Evolutionary conservation across 1,140 invertebrate species (phyloP).

Genomic region (Pissodes strobi): DNA sequence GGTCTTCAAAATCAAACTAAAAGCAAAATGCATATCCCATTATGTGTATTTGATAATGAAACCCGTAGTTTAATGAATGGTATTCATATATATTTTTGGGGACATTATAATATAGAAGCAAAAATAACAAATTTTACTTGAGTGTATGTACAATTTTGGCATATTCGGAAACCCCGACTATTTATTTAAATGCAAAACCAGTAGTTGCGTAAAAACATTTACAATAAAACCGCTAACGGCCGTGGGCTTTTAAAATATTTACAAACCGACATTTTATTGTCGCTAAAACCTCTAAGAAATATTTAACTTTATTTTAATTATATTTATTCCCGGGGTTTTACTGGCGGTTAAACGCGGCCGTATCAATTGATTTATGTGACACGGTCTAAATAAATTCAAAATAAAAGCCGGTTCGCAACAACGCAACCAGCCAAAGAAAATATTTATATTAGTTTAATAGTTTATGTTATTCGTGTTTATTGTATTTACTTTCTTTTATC

Average conservation of each 20-base stretch:
- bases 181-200: background rate
- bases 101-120: too few species aligned
- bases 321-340: constrained; percentile 14
- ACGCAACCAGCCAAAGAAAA: constrained; percentile 4
- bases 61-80: too few species aligned
- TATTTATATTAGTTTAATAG: constrained; percentile 25
- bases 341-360: constrained; percentile 8
- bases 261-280: constrained; percentile 18
- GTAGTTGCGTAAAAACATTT: constrained; percentile 4
- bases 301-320: background rate
- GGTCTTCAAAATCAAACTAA: too few species aligned
- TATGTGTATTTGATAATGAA: too few species aligned
- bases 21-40: too few species aligned
- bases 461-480: constrained; percentile 21
- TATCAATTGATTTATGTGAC: constrained; percentile 28
- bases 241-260: constrained; percentile 3
- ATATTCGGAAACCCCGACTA: too few species aligned
- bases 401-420: constrained; percentile 15
- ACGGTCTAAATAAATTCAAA: constrained; percentile 15
- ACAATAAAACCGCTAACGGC: background rate
- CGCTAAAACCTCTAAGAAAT: constrained; percentile 9
- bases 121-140: too few species aligned
- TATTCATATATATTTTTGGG: too few species aligned
- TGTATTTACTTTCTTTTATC: constrained; percentile 19
- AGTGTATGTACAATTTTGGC: too few species aligned